Percentiles rank a stretch among this genome's conserved stretches.
These are phyloP conservation scores for Telenomus remus DNA, from an alignment of 1,140 invertebrate genomes.

Conservation along the genomic window DNA sequence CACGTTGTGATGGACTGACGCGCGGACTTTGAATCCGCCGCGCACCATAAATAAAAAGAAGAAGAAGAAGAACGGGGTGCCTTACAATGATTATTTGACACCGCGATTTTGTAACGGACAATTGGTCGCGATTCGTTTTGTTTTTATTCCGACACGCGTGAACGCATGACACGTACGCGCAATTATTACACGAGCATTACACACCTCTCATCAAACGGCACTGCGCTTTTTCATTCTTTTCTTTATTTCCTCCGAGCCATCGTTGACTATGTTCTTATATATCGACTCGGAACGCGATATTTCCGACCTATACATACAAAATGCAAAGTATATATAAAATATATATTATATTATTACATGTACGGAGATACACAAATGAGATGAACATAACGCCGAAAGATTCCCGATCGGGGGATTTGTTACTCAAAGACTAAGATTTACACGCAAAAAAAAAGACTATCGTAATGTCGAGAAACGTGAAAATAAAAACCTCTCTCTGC, in stretches of 20 bases:
- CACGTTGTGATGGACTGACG: conserved; percentile 4
- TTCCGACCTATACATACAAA: conserved; percentile 12
- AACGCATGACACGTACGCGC: background rate
- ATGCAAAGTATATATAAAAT: conserved; percentile 20
- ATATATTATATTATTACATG: conserved; percentile 26
- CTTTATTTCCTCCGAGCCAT: conserved; percentile 45
- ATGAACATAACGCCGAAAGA: conserved; percentile 51
- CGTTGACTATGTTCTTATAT: conserved; percentile 34
- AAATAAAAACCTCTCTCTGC: conserved; percentile 41
- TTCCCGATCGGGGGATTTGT: conserved; percentile 42
- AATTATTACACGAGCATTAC: conserved; percentile 4
- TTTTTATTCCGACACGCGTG: background rate
- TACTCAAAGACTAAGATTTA: conserved; percentile 56
- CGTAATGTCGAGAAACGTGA: conserved; percentile 26
- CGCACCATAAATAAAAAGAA: conserved; percentile 7
- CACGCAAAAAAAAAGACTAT: conserved; percentile 53
- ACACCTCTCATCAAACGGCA: conserved; percentile 28
- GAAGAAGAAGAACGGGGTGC: conserved; percentile 55
- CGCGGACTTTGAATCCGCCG: conserved; percentile 3
- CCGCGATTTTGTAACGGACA: conserved; percentile 32
- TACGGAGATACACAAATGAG: conserved; percentile 26
- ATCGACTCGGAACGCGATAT: conserved; percentile 28
- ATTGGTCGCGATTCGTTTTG: conserved; percentile 15
- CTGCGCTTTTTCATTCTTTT: conserved; percentile 45
- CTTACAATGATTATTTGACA: conserved; percentile 45